phyloP scores from a whole-genome alignment of 2,113 vertebrate species.

The Tachycineta bicolor region DNA sequence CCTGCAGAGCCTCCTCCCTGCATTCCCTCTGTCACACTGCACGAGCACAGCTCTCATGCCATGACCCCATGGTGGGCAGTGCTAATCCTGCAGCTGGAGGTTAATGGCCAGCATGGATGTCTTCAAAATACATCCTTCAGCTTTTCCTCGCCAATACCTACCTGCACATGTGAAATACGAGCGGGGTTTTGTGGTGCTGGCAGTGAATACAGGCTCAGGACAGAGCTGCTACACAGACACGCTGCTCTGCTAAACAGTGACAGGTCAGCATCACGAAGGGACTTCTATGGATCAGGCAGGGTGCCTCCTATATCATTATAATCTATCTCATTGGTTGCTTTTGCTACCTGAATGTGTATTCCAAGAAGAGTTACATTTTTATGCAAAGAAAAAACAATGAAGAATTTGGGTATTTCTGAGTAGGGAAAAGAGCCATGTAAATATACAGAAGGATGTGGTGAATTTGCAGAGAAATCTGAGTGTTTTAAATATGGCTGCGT shows the following conservation, averaged over 20 bases:
- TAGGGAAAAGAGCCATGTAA: fast-evolving
- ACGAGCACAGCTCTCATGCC: neutral
- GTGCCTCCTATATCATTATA: neutral
- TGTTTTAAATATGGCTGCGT: neutral
- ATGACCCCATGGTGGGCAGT: fast-evolving
- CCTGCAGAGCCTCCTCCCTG: neutral
- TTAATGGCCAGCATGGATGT: neutral
- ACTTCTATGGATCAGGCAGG: neutral
- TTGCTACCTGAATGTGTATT: neutral
- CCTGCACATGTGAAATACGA: fast-evolving
- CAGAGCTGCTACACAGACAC: neutral
- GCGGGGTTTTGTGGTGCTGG: fast-evolving
- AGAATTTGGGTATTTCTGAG: neutral
- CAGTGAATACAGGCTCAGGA: neutral
- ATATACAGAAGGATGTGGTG: neutral
- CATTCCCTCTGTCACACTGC: neutral
- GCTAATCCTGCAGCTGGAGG: neutral
- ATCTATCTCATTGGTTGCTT: neutral
- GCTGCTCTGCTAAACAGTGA: neutral
- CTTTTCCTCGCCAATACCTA: neutral
- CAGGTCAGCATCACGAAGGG: neutral
- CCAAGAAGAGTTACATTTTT: neutral
- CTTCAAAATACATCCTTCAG: neutral
- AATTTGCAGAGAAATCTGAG: neutral
- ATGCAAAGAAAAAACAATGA: neutral